A percentile compares a stretch with the other conserved stretches of the same genome.
Conservation (phyloP, 2,888 invertebrate species). For the Lithosia quadra region DNA sequence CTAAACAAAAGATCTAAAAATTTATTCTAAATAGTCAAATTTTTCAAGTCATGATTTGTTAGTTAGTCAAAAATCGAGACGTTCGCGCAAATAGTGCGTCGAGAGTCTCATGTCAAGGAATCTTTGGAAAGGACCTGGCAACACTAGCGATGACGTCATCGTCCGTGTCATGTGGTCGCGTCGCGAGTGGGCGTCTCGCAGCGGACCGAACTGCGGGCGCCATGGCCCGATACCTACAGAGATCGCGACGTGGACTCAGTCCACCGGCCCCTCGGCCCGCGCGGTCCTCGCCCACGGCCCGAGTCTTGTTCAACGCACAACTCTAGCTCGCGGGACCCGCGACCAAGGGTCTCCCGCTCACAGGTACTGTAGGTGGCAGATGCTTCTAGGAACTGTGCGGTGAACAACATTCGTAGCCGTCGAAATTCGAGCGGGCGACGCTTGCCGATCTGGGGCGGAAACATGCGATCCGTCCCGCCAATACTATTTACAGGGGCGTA, state of each 20-base stretch:
- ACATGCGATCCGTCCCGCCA: constrained; percentile 74
- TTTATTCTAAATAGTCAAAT: constrained; percentile 31
- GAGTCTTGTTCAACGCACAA: constrained; percentile 7
- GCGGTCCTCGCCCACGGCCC: constrained; percentile 59
- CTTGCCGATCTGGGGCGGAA: constrained; percentile 73
- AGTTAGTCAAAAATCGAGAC: constrained; percentile 18
- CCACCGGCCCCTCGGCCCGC: constrained; percentile 75
- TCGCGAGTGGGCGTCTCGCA: constrained; percentile 54
- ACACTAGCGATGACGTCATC: neutral
- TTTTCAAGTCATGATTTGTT: constrained; percentile 40
- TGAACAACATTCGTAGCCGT: constrained; percentile 19
- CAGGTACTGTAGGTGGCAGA: neutral
- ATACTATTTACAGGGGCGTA: constrained; percentile 81
- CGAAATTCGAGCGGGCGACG: constrained; percentile 60
- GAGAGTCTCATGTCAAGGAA: constrained; percentile 15
- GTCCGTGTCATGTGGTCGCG: constrained; percentile 25
- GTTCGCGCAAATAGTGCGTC: constrained; percentile 17
- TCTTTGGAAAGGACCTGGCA: constrained; percentile 20
- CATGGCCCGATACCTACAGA: constrained; percentile 78
- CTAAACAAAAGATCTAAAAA: constrained; percentile 28
- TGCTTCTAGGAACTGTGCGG: constrained; percentile 30
- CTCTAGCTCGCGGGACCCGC: neutral
- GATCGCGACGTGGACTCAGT: constrained; percentile 81
- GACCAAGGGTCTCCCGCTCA: neutral
- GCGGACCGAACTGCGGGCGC: constrained; percentile 69